phyloP scores from a whole-genome alignment of 2,888 invertebrate species.

The Apodemia hepburni region DNA sequence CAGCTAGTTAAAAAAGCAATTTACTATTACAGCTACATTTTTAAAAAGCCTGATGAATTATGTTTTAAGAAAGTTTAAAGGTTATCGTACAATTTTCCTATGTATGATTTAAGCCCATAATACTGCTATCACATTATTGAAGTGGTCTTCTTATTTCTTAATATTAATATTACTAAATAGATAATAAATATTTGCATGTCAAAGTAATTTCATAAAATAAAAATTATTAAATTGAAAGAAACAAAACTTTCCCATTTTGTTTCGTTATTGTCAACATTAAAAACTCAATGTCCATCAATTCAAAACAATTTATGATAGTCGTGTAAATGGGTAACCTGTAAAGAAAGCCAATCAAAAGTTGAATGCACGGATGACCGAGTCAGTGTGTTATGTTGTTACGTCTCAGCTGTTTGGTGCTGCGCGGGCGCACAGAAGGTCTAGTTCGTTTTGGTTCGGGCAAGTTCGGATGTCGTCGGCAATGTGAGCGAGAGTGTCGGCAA shows the following conservation, averaged over 20 bases:
- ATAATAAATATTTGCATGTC: neutral
- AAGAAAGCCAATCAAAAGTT: slow-evolving; percentile 79
- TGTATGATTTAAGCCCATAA: neutral
- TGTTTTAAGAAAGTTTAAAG: neutral
- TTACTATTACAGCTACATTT: too few species aligned
- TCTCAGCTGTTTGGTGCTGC: slow-evolving; percentile 75
- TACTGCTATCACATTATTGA: too few species aligned
- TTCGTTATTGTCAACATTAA: neutral
- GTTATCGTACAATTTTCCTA: neutral
- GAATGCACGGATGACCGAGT: slow-evolving; percentile 80
- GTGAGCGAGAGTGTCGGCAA: slow-evolving; percentile 65
- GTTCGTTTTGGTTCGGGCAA: slow-evolving; percentile 63
- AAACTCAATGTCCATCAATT: neutral
- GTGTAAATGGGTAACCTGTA: slow-evolving; percentile 41
- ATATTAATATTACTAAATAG: neutral
- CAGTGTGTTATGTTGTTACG: slow-evolving; percentile 79
- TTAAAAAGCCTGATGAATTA: neutral
- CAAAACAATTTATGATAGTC: slow-evolving; percentile 16
- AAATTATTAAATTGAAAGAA: neutral
- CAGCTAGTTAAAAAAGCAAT: too few species aligned
- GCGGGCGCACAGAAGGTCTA: slow-evolving; percentile 77
- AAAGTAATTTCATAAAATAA: neutral
- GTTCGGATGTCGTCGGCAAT: slow-evolving; percentile 52
- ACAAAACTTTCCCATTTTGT: neutral
- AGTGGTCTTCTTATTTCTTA: too few species aligned